Conservation (phyloP, 1,140 invertebrate species). For the Dendrolimus punctatus region DNA sequence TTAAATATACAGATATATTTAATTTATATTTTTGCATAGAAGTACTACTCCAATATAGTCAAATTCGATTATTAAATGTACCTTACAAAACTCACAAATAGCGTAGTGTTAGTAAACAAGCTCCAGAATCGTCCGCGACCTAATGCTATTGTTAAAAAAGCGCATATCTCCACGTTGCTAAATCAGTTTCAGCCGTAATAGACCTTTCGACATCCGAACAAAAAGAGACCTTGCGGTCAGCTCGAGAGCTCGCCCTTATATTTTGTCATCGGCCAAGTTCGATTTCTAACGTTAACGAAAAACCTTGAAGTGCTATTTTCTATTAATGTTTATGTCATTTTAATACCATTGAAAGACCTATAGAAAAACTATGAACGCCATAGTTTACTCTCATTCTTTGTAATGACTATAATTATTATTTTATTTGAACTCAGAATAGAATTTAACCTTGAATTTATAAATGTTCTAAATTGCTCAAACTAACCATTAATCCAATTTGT, state of each 20-base stretch:
- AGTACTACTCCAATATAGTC: no score
- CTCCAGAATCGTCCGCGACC: background rate
- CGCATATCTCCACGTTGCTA: constrained; percentile 20
- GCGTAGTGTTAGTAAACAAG: background rate
- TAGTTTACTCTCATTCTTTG: background rate
- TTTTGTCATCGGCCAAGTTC: constrained; percentile 29
- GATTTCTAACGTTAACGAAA: constrained; percentile 42
- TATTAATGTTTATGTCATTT: constrained; percentile 30
- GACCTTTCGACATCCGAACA: constrained; percentile 37
- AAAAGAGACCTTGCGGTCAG: constrained; percentile 55
- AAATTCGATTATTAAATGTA: no score
- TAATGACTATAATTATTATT: background rate
- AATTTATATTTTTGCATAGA: no score
- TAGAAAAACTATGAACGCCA: background rate
- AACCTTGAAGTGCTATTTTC: constrained; percentile 48
- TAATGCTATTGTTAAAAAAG: constrained; percentile 1
- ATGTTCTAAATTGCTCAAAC: no score
- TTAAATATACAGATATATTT: no score
- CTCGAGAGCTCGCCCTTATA: constrained; percentile 40
- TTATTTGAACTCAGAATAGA: background rate
- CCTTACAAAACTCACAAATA: background rate
- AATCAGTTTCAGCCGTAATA: constrained; percentile 14
- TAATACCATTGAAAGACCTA: constrained; percentile 16
- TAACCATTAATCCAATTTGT: no score
- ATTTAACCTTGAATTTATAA: no score